Base-by-base conservation (phyloP, 92 coral and sea anemone species). In the Phenganax subtilis region DNA sequence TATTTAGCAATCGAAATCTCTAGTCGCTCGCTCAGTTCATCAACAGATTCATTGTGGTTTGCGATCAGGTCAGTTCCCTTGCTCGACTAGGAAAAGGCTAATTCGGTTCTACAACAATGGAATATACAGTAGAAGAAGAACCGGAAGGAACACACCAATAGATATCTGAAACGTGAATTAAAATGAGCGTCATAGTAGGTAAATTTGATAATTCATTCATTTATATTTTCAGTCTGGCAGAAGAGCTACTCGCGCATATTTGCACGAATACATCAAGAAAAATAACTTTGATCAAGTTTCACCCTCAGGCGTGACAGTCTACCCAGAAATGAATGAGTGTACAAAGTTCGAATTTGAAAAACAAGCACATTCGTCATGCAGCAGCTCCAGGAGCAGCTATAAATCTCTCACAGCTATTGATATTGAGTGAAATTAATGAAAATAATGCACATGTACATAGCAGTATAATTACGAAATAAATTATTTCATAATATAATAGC, bases 231-330 rank as follows among this genome's bases (percentile, higher is more conserved):
- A 91, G 97, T 90, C 97, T 56, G 99, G 99, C 16, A 88, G 86
- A 75, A 88, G 97, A 82, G 99, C 99, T 16, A 96, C 99, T 16
- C 88, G 93, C 71, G 99, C 99, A 20, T 96, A 87, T 84, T 91
- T 96, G 10, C 91, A 92, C 20, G 99, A 96, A 57, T 89, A 86
- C 80, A 87, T 62, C 54, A 54, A 73, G 25, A 85, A 73, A 58
- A 79, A 76, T 51, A 87, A 85, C 54, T 75, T 30, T 30, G 87
- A 69, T 28, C 59, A 86, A n/a, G 83, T 79, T 63, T 63, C 83
- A 20, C 83, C 83, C 10, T 79, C 83, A 20, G 61, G 52, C 6
- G 62, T 79, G 31, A 17, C 44, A 65, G 83, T 79, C 10, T 12
- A 11, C 3, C 83, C 72, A 29, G 61, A 53, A 11, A 52, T 8